Evolutionary conservation across 2,797 vertebrate genomes (phyloP).

Genomic region (Brotula barbata): DNA sequence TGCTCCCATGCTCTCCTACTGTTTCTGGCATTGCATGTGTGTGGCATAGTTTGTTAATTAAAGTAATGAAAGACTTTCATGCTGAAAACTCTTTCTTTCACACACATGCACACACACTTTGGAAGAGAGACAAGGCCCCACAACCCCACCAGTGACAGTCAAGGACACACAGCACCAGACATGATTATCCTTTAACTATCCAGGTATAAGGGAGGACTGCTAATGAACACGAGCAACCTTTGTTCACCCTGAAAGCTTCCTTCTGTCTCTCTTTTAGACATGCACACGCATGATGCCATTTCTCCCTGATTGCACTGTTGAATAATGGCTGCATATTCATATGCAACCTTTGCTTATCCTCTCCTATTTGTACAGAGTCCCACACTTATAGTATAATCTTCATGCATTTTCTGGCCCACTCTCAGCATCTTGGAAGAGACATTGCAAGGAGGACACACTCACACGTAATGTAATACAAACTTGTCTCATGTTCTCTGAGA

Average conservation of each 20-base stretch:
- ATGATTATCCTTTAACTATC: slow-evolving; percentile 57
- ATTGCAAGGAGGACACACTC: not conserved
- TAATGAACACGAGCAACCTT: slow-evolving; percentile 56
- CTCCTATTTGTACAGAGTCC: not conserved
- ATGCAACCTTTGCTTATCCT: not conserved
- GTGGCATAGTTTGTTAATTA: slow-evolving; percentile 45
- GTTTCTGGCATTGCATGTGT: slow-evolving; percentile 37
- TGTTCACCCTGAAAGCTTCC: not conserved
- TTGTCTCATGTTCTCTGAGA: slow-evolving; percentile 23
- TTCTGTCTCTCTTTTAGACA: not conserved
- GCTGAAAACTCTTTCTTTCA: not conserved
- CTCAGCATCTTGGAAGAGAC: not conserved
- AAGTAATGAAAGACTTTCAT: slow-evolving; percentile 50
- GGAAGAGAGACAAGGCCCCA: slow-evolving; percentile 45
- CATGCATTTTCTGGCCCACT: not conserved
- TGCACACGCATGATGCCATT: not conserved
- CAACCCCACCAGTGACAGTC: slow-evolving; percentile 57
- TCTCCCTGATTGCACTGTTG: slow-evolving; percentile 28
- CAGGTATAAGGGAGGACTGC: slow-evolving; percentile 47
- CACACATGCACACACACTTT: slow-evolving; percentile 30
- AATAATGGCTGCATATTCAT: too few relatives aligned
- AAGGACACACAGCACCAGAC: slow-evolving; percentile 62
- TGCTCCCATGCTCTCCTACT: slow-evolving; percentile 6
- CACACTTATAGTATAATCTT: not conserved
- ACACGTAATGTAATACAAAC: not conserved